Evolutionary conservation across 2,113 vertebrate genomes (phyloP), one percentile per base, ranked within the genome.

Genomic region (Desmodus rotundus): DNA sequence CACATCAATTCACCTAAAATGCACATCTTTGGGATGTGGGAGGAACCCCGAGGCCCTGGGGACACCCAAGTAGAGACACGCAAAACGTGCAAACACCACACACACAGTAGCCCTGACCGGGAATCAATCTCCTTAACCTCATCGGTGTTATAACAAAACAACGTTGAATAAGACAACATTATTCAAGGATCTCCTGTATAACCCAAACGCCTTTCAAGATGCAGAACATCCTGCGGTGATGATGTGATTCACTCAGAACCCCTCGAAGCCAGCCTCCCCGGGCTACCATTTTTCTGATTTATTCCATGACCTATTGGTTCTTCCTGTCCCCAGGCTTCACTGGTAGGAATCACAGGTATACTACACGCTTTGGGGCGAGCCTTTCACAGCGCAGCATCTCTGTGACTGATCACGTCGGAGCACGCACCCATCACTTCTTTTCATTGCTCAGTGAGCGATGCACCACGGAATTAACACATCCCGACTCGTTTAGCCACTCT

Each of bases 391-490:
- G 4, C 8, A 20, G 43, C 13, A 17, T 33, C 31, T 58, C 14
- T 67, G 0, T 13, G 28, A 36, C 54, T 73, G 56, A 56, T 45
- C n/a, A 22, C 0, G 4, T 2, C 31, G 24, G 13, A 78, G 17
- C 10, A 38, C 1, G n/a, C n/a, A n/a, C n/a, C n/a, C n/a, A n/a
- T n/a, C n/a, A n/a, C n/a, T n/a, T n/a, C n/a, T n/a, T n/a, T 56
- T 11, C 36, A 85, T 17, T 5, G n/a, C 17, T 68, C 43, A 31
- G 38, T 15, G 33, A 56, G 14, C 7, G 72, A 54, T 0, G 50
- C 0, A 2, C 47, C 8, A 6, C 8, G 12, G 1, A 9, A 54
- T n/a, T 68, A 33, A 65, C 4, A 70, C 0, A 73, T 45, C 41
- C 67, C 38, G 36, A 52, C 16, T 54, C 38, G 54, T 33, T 81